Conservation (phyloP, 2,113 vertebrate genomes). For the Emberiza fucata region DNA sequence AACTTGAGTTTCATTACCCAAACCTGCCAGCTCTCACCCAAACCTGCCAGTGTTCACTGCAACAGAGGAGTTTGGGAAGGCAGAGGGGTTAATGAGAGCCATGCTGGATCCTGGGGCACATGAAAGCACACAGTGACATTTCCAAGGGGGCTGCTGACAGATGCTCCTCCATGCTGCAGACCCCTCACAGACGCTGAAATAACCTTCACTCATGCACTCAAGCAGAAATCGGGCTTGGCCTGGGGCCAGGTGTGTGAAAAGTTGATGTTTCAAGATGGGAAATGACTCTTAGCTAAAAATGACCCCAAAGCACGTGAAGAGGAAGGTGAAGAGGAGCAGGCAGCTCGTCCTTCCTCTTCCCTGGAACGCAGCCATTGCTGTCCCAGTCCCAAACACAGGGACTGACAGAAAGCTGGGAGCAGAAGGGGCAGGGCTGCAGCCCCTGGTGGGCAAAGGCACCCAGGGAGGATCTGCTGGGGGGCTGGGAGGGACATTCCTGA, state of each 20-base stretch:
- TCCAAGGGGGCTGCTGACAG: background rate
- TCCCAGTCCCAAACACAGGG: background rate
- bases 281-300: background rate
- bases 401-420: background rate
- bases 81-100: background rate
- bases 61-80: background rate
- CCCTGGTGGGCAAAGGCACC: background rate
- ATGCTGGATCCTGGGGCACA: background rate
- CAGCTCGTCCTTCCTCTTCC: background rate
- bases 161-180: background rate
- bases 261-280: background rate
- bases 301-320: background rate
- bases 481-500: background rate
- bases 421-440: background rate
- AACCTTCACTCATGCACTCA: background rate
- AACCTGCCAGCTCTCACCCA: background rate
- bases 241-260: background rate
- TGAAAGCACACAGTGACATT: background rate
- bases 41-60: background rate
- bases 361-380: fast-evolving
- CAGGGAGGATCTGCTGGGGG: background rate
- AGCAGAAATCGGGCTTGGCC: background rate
- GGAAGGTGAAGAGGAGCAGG: background rate
- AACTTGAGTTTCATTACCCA: background rate
- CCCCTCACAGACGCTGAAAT: background rate